Evolutionary conservation across 2,797 vertebrate species (phyloP).

Genomic region (Sebastolobus altivelis): DNA sequence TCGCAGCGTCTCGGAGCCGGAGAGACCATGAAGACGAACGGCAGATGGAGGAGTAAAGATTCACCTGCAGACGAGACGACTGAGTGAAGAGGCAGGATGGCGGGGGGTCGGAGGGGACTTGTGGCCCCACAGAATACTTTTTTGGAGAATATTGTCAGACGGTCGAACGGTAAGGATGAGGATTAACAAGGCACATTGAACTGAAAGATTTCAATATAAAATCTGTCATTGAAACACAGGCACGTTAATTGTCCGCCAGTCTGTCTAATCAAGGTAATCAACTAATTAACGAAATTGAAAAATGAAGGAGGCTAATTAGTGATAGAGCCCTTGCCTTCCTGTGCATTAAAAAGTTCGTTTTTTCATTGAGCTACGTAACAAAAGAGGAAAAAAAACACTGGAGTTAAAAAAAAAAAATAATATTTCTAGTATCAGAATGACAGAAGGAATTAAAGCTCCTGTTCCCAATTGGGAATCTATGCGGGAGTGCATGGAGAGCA

Average conservation of each 20-base stretch:
- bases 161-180: slow-evolving; percentile 92
- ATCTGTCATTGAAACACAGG: neutral
- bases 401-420: slow-evolving; percentile 4
- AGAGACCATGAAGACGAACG: slow-evolving; percentile 74
- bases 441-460: neutral
- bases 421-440: neutral
- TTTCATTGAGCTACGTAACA: neutral
- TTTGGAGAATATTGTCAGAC: slow-evolving; percentile 97
- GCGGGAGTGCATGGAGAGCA: slow-evolving; percentile 8
- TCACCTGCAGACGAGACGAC: slow-evolving; percentile 68
- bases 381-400: neutral
- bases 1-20: slow-evolving; percentile 35
- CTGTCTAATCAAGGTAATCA: neutral
- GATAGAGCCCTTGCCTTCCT: neutral
- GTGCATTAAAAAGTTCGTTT: slow-evolving; percentile 9
- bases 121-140: slow-evolving; percentile 99
- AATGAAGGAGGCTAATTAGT: slow-evolving; percentile 10
- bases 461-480: slow-evolving; percentile 6
- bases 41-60: slow-evolving; percentile 43
- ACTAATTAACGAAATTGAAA: slow-evolving; percentile 7
- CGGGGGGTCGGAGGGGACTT: slow-evolving; percentile 95
- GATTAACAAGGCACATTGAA: neutral
- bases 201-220: neutral
- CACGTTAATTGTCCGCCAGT: neutral
- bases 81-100: slow-evolving; percentile 89